phyloP scores from a whole-genome alignment of 1,140 invertebrate species.

The Pachyrhynchus sulphureomaculatus region DNA sequence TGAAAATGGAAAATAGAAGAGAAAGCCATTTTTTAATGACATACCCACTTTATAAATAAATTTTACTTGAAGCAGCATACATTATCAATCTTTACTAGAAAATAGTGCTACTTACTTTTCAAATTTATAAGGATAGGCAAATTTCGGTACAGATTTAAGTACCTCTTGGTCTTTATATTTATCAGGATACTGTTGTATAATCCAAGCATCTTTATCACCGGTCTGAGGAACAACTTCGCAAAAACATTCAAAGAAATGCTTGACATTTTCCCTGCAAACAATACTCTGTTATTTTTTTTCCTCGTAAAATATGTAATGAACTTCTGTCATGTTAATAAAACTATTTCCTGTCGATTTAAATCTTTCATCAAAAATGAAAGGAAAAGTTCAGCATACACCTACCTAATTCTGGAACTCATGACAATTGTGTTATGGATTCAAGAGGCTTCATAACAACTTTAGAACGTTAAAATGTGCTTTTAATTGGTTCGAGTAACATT shows the following conservation, averaged over 20 bases:
- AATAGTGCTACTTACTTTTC: conserved; percentile 77
- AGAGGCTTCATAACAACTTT: background rate
- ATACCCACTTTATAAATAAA: too few relatives aligned
- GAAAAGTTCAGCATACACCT: background rate
- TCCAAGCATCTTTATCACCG: conserved; percentile 64
- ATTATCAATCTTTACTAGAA: too few relatives aligned
- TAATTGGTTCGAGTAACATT: background rate
- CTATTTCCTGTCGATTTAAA: background rate
- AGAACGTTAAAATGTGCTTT: background rate
- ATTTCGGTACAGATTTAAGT: conserved; percentile 77
- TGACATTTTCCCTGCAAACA: conserved; percentile 69
- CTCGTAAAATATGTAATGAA: background rate
- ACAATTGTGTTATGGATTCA: background rate
- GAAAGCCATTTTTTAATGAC: too few relatives aligned
- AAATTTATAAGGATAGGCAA: conserved; percentile 81
- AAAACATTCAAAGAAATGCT: conserved; percentile 80
- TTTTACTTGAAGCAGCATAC: conserved; percentile 3
- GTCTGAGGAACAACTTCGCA: conserved; percentile 74
- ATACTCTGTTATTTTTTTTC: background rate
- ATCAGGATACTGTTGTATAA: conserved; percentile 76
- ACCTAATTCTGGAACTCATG: conserved; percentile 20
- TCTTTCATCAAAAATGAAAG: background rate
- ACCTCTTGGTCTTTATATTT: conserved; percentile 74
- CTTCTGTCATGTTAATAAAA: background rate
- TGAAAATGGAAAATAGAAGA: too few relatives aligned